phyloP scores from a whole-genome alignment of 1,140 invertebrate species.

The Carposina sasakii region DNA sequence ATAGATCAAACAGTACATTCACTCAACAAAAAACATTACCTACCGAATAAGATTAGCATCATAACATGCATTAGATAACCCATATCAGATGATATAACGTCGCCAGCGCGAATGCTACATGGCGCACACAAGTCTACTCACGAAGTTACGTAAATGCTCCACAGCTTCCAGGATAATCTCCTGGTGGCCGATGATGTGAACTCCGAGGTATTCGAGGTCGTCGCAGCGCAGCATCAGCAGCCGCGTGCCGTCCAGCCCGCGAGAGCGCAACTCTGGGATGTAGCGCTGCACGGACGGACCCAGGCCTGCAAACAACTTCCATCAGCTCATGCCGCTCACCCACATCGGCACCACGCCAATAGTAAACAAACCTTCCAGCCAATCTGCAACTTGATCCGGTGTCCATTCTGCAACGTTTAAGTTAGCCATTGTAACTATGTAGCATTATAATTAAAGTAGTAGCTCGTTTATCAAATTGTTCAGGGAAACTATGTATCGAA shows the following conservation, averaged over 20 bases:
- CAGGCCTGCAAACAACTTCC: constrained; percentile 76
- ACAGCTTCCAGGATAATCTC: constrained; percentile 93
- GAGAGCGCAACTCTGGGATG: constrained; percentile 85
- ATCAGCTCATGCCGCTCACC: constrained; percentile 32
- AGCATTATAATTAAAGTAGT: no score
- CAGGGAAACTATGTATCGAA: no score
- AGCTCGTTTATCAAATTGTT: no score
- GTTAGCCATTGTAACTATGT: constrained; percentile 81
- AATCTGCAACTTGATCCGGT: constrained; percentile 93
- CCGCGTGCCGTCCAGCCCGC: constrained; percentile 86
- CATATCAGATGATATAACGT: no score
- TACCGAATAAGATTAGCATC: no score
- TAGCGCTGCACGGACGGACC: constrained; percentile 87
- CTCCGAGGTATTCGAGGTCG: constrained; percentile 89
- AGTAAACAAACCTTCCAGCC: constrained; percentile 82
- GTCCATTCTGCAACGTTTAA: constrained; percentile 94
- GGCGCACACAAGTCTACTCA: no score
- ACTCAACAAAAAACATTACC: no score
- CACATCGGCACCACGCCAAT: constrained; percentile 18
- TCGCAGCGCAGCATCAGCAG: constrained; percentile 87
- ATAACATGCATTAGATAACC: no score
- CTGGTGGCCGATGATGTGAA: constrained; percentile 91
- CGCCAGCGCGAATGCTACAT: no score
- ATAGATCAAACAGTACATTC: no score
- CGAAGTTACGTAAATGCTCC: constrained; percentile 89